Evolutionary conservation across 1,140 invertebrate species (phyloP).

Genomic region (Plectrocnemia conspersa): DNA sequence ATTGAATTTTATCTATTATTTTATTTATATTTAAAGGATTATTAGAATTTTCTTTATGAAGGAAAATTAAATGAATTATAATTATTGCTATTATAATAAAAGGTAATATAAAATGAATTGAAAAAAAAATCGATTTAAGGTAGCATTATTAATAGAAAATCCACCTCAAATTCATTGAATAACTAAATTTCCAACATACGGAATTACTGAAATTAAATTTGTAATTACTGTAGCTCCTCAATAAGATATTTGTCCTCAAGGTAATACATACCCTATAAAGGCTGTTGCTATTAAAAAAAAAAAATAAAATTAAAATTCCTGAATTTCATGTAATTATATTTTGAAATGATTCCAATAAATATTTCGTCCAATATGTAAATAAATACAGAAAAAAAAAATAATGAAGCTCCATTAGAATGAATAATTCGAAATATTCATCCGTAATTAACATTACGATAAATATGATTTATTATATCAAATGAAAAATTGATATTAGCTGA

Average conservation of each 20-base stretch:
- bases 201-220: conserved; percentile 62
- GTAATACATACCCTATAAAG: conserved; percentile 66
- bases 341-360: conserved; percentile 54
- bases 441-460: conserved; percentile 53
- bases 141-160: conserved; percentile 64
- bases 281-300: conserved; percentile 61
- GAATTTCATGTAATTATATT: conserved; percentile 53
- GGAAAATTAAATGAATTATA: conserved; percentile 57
- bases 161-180: conserved; percentile 65
- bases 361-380: conserved; percentile 53
- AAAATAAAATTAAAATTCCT: conserved; percentile 56
- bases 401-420: conserved; percentile 55
- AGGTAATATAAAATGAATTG: conserved; percentile 64
- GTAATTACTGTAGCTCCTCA: conserved; percentile 70
- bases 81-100: conserved; percentile 59
- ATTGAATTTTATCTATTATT: conserved; percentile 59
- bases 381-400: conserved; percentile 54
- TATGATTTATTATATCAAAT: conserved; percentile 55
- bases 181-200: conserved; percentile 55
- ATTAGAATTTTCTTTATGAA: conserved; percentile 58
- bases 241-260: conserved; percentile 69
- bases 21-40: conserved; percentile 57
- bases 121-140: conserved; percentile 66
- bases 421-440: conserved; percentile 54
- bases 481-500: conserved; percentile 51